Percentiles rank a stretch among this genome's conserved stretches.
Evolutionary conservation across 2,888 invertebrate genomes (phyloP).

Genomic region (Dusona sp.): DNA sequence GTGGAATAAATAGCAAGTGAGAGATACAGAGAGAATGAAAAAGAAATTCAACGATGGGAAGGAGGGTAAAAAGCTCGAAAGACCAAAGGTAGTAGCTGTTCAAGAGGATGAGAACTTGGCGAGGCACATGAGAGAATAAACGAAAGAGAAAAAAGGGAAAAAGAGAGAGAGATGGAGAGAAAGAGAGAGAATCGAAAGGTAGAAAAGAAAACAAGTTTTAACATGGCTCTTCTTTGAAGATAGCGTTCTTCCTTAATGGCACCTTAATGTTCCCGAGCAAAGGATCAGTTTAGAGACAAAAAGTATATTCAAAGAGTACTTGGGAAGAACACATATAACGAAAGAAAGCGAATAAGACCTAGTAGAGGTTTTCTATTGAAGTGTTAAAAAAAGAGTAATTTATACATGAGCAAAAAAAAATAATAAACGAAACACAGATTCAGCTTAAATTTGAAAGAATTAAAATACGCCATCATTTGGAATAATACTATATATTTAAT

Average conservation of each 20-base stretch:
- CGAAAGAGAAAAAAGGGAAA: neutral
- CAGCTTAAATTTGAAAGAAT: neutral
- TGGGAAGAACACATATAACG: constrained; percentile 7
- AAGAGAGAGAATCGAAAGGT: constrained; percentile 40
- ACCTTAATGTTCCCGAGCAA: constrained; percentile 48
- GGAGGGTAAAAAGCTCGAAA: constrained; percentile 50
- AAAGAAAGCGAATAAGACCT: constrained; percentile 10
- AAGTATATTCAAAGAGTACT: constrained; percentile 46
- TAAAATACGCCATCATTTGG: neutral
- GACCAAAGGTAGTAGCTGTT: constrained; percentile 30
- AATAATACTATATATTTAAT: neutral
- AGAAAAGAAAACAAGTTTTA: constrained; percentile 56
- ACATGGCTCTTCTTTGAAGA: constrained; percentile 56
- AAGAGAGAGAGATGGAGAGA: too few species aligned
- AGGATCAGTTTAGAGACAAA: constrained; percentile 48
- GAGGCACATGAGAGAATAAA: constrained; percentile 40
- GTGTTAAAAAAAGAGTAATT: constrained; percentile 20
- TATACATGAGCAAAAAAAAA: neutral
- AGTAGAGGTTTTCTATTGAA: neutral
- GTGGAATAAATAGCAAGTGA: constrained; percentile 26
- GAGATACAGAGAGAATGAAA: constrained; percentile 47
- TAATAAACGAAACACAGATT: neutral
- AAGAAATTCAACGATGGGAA: constrained; percentile 7
- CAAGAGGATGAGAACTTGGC: constrained; percentile 32
- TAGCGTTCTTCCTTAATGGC: constrained; percentile 56